phyloP scores from a whole-genome alignment of 1,140 invertebrate genomes.

The Metopolophium dirhodum region DNA sequence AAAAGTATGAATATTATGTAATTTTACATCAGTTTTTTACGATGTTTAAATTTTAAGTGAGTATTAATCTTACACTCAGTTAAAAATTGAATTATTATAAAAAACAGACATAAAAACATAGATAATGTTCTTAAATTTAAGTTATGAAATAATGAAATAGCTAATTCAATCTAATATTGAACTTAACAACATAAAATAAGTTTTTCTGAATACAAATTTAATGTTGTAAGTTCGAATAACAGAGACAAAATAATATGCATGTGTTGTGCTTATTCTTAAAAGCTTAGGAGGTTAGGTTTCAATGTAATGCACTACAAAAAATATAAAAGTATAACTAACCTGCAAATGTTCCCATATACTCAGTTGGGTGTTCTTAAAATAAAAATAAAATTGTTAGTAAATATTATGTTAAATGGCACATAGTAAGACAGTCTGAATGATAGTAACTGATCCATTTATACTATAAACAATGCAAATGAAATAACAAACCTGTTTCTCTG shows the following conservation, averaged over 20 bases:
- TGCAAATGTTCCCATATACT: constrained; percentile 52
- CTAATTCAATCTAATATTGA: too few species aligned
- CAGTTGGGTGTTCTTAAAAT: constrained; percentile 50
- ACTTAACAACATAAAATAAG: too few species aligned
- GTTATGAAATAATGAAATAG: background rate
- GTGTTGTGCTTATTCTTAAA: background rate
- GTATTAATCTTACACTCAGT: background rate
- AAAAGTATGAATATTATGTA: background rate
- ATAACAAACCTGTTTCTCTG: constrained; percentile 39
- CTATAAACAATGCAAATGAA: background rate
- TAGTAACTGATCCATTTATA: background rate
- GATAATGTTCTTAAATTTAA: background rate
- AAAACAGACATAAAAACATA: background rate
- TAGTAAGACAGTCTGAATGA: background rate
- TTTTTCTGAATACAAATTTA: background rate
- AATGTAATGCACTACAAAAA: background rate
- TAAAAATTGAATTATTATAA: background rate
- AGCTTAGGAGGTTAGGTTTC: background rate
- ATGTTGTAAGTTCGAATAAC: background rate
- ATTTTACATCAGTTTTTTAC: background rate
- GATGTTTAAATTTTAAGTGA: too few species aligned
- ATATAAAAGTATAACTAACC: constrained; percentile 14
- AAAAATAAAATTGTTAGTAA: background rate
- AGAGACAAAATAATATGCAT: background rate
- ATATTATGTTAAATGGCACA: background rate